These are phyloP conservation scores for Tenualosa ilisha DNA, from an alignment of 2,797 vertebrate genomes.

Conservation along the genomic window DNA sequence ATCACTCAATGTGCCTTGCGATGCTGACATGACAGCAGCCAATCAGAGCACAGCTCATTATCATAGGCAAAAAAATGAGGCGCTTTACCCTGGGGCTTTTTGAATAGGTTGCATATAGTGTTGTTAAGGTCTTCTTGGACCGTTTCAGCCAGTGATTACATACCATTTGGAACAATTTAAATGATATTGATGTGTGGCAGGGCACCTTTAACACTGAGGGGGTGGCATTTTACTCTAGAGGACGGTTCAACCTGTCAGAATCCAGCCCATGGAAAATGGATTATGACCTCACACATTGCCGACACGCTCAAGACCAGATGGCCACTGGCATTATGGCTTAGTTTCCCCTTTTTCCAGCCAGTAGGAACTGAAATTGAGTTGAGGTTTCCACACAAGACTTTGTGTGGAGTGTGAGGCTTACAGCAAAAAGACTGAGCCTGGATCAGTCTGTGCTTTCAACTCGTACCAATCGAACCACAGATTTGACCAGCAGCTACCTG, in stretches of 20 bases:
- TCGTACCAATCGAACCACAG: background rate
- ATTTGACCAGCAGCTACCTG: background rate
- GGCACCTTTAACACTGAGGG: too few relatives aligned
- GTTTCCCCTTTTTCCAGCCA: background rate
- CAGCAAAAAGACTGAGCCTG: background rate
- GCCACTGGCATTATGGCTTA: background rate
- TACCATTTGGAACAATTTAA: too few relatives aligned
- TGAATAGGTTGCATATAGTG: too few relatives aligned
- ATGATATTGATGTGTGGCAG: too few relatives aligned
- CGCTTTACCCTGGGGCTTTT: too few relatives aligned
- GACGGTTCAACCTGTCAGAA: background rate
- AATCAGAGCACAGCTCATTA: too few relatives aligned
- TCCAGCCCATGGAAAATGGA: background rate
- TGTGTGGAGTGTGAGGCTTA: background rate
- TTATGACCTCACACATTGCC: background rate
- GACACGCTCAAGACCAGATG: background rate
- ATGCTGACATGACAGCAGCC: too few relatives aligned
- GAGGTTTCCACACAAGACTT: background rate
- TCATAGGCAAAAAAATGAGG: too few relatives aligned
- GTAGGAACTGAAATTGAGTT: background rate
- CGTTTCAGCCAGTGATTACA: too few relatives aligned
- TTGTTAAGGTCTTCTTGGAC: too few relatives aligned
- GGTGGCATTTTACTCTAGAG: background rate
- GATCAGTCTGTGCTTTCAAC: background rate
- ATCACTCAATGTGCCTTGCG: too few relatives aligned